Evolutionary conservation across 1,140 invertebrate genomes (phyloP), one percentile per base, ranked within the genome.

Genomic region (Pseudomyrmex sp.): DNA sequence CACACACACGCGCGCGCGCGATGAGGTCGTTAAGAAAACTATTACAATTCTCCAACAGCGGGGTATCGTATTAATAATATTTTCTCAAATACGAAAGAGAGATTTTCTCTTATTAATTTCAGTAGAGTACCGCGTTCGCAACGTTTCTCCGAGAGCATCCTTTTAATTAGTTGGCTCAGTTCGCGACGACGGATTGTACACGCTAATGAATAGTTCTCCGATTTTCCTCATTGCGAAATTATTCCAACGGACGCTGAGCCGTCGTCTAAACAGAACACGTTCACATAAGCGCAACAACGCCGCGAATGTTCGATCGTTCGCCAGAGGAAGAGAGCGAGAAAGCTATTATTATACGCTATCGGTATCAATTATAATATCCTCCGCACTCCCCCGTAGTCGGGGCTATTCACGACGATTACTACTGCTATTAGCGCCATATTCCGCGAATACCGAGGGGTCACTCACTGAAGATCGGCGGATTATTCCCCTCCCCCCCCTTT

Each of bases 281-380:
- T 66, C 26, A n/a, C 62, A 20, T 77, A 66, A 58, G 26, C 44
- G 1, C 76, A 10, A 46, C 15, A 18, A 5, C 9, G 12, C 18
- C 15, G 35, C 35, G 12, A 59, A 72, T 13, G 52, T 35, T 35
- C 44, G 15, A 48, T 59, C 54, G 54, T 12, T 46, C 8, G 35
- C 5, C 35, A 35, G 35, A 35, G 35, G 3, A 2, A 35, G 35
- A 35, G 35, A 35, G 18, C 18, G 35, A 35, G 35, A 35, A 7
- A 35, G 35, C 35, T 35, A 35, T 35, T 35, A 35, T 35, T 35
- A 7, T 35, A n/a, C 48, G 20, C 44, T 70, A 72, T 72, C 54
- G 66, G 35, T 72, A 80, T 70, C 69, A 50, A 72, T 35, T 48
- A 61, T 79, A 79, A 79, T 72, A 80, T 70, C 44, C 65, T 15